Base-by-base conservation (phyloP, 2,888 invertebrate genomes). In the Spisula solida region DNA sequence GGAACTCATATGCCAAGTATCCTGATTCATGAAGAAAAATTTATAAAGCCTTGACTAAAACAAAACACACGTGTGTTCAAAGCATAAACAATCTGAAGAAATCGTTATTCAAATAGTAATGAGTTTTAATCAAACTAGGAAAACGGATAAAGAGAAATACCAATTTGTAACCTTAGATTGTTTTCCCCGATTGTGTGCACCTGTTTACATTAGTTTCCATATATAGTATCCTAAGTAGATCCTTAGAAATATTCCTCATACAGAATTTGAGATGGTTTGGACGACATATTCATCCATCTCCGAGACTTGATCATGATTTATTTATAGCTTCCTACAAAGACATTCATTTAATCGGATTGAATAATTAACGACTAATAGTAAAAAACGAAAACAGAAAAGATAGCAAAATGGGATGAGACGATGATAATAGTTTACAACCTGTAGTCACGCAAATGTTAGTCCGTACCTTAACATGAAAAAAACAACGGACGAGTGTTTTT, bases 311-410 rank as follows among this genome's bases (percentile, higher is more conserved):
- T 66, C 83, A 48, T 47, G 83, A n/a, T 60, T 48, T 70, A 83
- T 66, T 83, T 70, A 70, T 70, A 48, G 48, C 48, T 34, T n/a
- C n/a, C 16, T 1, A 70, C 83, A 70, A 70, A 66, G 83, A 70
- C 83, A 12, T 70, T 34, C 25, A 70, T 56, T 60, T 70, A 83
- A 70, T 83, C 18, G 25, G 12, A 83, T 70, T 83, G 41, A 66
- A 83, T 83, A 41, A 70, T 83, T 83, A 25, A 83, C 47, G 47
- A 31, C 10, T 70, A n/a, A 83, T 83, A 29, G 25, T 48, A 70
- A 70, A 20, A 6, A 8, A 25, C 60, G 60, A 25, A 25, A 25
- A 66, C 25, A 25, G 60, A 66, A 51, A 60, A 60, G 60, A 66
- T 66, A 66, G n/a, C 60, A 25, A 25, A 66, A 10, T 8, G 4